Base-by-base conservation (phyloP, 2,797 vertebrate species). In the Distichodus sexfasciatus region DNA sequence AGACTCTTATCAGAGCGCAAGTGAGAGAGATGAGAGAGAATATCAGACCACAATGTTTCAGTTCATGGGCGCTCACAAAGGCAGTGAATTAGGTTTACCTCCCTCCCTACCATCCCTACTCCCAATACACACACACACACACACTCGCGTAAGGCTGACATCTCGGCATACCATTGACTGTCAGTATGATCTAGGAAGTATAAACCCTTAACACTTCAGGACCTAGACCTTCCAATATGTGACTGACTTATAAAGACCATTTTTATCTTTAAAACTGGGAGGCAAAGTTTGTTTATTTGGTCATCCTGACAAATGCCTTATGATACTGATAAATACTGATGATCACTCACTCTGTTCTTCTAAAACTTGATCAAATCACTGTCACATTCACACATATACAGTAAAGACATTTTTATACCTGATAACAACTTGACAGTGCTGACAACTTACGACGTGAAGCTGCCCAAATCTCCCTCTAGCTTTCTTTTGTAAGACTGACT, bases 1-100 rank as follows among this genome's bases (percentile, higher is more conserved):
- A 29, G 36, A 12, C 57, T 51, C 60, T 57, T 7, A 35, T 47
- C 40, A 53, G 51, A 57, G 43, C 50, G n/a, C 21, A 54, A 67
- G 31, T 36, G 47, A 40, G 29, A 59, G 47, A 15, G 43, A 50
- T 36, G 41, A 79, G 78, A 84, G 69, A 69, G 47, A 48, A 71
- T 64, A 71, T 71, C 51, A 55, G 50, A 55, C 62, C 40, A 44
- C 36, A 64, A 47, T 55, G 59, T 71, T 47, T 64, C n/a, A 38
- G 50, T 40, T 64, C 36, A 44, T 38, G 41, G 19, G 26, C 7
- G 17, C 43, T 21, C 35, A 60, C 23, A 59, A 26, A 59, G 33
- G 50, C 66, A 51, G 44, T 41, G 46, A 61, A 59, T 51, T 60
- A 69, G 55, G 12, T 23, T 17, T 17, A 41, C 3, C 14, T 28